Percentiles rank a stretch among this genome's conserved stretches.
Evolutionary conservation across 2,888 invertebrate genomes (phyloP).

Genomic region (Ormyrus labotus): DNA sequence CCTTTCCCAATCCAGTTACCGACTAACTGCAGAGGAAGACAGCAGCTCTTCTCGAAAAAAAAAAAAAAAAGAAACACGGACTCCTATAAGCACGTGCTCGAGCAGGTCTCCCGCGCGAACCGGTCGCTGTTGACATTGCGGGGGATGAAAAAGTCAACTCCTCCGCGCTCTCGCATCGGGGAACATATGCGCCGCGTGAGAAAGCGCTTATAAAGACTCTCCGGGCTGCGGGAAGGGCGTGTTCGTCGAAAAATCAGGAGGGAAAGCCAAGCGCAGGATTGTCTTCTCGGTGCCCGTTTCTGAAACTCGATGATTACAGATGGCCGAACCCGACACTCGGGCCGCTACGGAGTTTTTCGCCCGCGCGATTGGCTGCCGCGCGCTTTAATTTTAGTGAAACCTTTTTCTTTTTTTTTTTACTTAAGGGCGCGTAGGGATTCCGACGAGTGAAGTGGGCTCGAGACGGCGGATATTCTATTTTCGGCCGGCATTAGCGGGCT

Average conservation of each 20-base stretch:
- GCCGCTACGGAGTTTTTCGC: background rate
- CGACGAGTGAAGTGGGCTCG: too few relatives aligned
- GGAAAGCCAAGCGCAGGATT: background rate
- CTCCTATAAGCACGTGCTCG: too few relatives aligned
- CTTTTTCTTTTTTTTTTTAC: conserved; percentile 12
- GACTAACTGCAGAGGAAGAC: too few relatives aligned
- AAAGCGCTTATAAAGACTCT: conserved; percentile 3
- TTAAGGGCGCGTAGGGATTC: too few relatives aligned
- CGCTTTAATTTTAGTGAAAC: conserved; percentile 51
- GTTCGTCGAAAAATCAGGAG: conserved; percentile 52
- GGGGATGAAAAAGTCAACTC: conserved; percentile 55
- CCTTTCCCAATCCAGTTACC: too few relatives aligned
- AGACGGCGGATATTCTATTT: too few relatives aligned
- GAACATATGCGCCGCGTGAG: conserved; percentile 39
- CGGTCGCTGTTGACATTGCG: conserved; percentile 57
- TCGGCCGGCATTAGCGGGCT: background rate
- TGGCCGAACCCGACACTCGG: conserved; percentile 52
- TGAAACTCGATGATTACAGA: conserved; percentile 57
- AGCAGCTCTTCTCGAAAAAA: too few relatives aligned
- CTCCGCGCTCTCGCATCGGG: conserved; percentile 31
- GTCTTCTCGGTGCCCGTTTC: conserved; percentile 37
- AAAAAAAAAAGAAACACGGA: too few relatives aligned
- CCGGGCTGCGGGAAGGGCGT: conserved; percentile 16
- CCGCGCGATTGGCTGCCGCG: conserved; percentile 13
- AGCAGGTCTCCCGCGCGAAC: background rate